Base-by-base conservation (phyloP, 2,888 invertebrate species). In the Drosophila suboccidentalis region DNA sequence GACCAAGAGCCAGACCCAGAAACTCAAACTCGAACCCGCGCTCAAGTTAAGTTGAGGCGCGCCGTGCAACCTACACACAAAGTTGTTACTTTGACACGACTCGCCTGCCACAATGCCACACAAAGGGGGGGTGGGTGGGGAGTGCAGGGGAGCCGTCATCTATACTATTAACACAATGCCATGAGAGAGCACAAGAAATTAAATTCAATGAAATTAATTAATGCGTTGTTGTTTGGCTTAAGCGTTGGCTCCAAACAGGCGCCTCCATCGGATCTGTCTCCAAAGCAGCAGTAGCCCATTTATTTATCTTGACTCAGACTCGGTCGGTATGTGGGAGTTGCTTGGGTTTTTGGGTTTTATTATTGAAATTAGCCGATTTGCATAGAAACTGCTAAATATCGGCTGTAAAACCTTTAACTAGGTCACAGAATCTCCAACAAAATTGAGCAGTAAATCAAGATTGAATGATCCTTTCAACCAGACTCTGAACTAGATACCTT, bases 181-280 rank as follows among this genome's bases (percentile, higher is more conserved):
- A 58, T 41, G 43, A 44, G 63, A 62, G 75, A 58, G 72, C 55
- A 57, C n/a, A 80, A 71, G 61, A 78, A 81, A 78, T 62, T 72
- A 57, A 73, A 82, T 80, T 87, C 87, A 87, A 83, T 89, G 66
- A 89, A 89, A 87, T 87, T 87, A 82, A 89, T 89, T 81, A 81
- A 69, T 82, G 68, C 67, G 67, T 68, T 61, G 60, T 68, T 68
- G 60, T 68, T 71, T 36, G 54, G 17, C 17, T 49, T 47, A 36
- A 68, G 89, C 82, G 82, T 82, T 65, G 82, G 82, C 53, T 49
- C 34, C 44, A 64, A 50, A n/a, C 58, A 44, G 78, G 77, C 78
- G 72, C 72, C 81, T 60, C 29, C 26, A 75, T 62, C 32, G 22
- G 69, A 46, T 46, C 44, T 19, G 19, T 64, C 41, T 62, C 39